Conservation (phyloP, 2,113 vertebrate genomes). For the Blennius ocellaris region DNA sequence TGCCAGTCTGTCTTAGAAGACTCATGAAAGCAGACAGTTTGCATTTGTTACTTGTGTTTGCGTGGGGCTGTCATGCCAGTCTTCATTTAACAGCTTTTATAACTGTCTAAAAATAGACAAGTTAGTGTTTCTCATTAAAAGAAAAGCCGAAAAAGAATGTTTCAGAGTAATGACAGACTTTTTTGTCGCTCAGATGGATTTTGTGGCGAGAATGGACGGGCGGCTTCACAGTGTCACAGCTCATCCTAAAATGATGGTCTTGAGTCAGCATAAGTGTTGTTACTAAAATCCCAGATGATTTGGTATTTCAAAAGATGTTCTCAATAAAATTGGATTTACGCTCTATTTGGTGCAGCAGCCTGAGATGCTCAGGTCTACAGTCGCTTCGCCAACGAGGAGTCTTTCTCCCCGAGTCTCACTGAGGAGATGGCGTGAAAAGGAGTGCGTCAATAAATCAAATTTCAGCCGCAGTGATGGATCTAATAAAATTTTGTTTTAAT, state of each 20-base stretch:
- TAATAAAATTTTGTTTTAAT: conserved; percentile 11
- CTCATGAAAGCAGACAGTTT: not conserved
- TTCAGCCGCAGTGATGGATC: conserved; percentile 1
- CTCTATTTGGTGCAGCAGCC: conserved; percentile 4
- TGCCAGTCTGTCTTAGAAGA: not conserved
- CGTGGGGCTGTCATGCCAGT: too few species aligned
- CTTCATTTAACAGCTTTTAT: too few species aligned
- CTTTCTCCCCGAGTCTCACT: not conserved
- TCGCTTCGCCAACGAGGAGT: not conserved
- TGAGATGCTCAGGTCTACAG: not conserved
- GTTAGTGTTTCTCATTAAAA: too few species aligned
- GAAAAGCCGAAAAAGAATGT: too few species aligned
- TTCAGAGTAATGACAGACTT: too few species aligned
- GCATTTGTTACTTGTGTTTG: too few species aligned
- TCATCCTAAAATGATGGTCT: too few species aligned
- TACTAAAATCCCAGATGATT: not conserved
- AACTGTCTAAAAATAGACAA: too few species aligned
- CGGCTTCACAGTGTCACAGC: too few species aligned
- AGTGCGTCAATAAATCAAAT: conserved; percentile 22
- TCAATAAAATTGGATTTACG: not conserved
- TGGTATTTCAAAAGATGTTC: not conserved
- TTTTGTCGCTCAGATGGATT: too few species aligned
- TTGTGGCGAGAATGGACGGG: too few species aligned
- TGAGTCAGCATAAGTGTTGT: not conserved
- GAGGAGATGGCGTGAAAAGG: not conserved